A percentile compares a stretch with the other conserved stretches of the same genome.
These are phyloP conservation scores for Hypotaenidia okinawae DNA, from an alignment of 2,797 vertebrate species.

Conservation along the genomic window DNA sequence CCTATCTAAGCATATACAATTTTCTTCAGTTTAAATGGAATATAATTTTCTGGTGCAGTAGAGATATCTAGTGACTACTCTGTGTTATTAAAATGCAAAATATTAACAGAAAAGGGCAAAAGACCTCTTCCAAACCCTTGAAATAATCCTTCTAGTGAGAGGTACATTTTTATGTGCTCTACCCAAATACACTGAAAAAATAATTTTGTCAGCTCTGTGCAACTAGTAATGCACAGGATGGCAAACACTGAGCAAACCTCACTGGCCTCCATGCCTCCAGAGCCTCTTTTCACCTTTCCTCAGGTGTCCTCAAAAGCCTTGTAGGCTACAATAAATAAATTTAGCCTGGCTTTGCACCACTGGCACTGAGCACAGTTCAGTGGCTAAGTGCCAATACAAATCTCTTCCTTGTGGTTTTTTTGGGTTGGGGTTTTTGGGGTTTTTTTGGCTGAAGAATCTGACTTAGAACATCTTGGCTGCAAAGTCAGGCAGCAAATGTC, in stretches of 20 bases:
- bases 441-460: neutral
- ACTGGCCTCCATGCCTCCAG: neutral
- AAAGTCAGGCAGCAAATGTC: neutral
- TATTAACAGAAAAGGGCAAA: neutral
- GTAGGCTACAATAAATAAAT: neutral
- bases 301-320: neutral
- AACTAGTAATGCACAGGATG: neutral
- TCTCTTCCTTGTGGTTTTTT: neutral
- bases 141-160: neutral
- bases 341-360: neutral
- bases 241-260: neutral
- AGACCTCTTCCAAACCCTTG: neutral
- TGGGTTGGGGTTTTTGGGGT: neutral
- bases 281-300: neutral
- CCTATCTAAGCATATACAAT: neutral
- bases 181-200: neutral
- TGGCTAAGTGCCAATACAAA: neutral
- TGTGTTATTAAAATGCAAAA: neutral
- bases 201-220: neutral
- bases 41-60: neutral
- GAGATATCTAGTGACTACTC: slow-evolving; percentile 39
- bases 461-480: neutral
- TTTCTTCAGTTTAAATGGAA: neutral
- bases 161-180: neutral
- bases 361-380: neutral